Base-by-base conservation (phyloP, 2,888 invertebrate species). In the Habroteleia sp. region DNA sequence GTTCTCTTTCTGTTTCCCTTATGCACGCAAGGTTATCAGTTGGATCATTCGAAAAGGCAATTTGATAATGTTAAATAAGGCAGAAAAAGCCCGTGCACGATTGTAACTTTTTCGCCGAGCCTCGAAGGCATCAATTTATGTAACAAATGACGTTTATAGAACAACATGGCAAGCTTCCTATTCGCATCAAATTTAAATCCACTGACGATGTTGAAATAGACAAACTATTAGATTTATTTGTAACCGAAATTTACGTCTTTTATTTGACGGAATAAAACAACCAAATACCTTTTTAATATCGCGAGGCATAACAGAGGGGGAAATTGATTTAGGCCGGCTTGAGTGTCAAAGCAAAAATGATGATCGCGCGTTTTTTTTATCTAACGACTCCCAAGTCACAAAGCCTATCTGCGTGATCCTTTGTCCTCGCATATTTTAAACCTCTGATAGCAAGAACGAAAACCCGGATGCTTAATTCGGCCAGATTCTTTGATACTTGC, bases 111-210 rank as follows among this genome's bases (percentile, higher is more conserved):
- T 42, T 37, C 46, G 73, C 58, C 73, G 52, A 73, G 33, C 65
- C 72, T 13, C 13, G 10, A 13, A 10, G 65, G 63, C 31, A 56
- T 27, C 39, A 35, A 65, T 65, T 46, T 35, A 8, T 65, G 29
- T 3, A 2, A 33, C 50, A 50, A 65, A 62, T 81, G 77, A 50
- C 58, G n/a, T 52, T 52, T 37, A 52, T 37, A 44, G 44, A 25
- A 52, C 69, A 71, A 62, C 37, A 41, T 54, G 52, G 63, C 65
- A 35, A 33, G 39, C n/a, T 37, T 7, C 7, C 25, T 25, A 10
- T 20, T 63, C 16, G 0, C 29, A 27, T 23, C 41, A 10, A 25
- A 35, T 60, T 37, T 60, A 60, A 44, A 35, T 17, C 27, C 7
- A 44, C 20, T 42, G 31, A 16, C 17, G 8, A 33, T 2, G 35